Conservation (phyloP, 2,797 vertebrate genomes). For the Pelobates cultripes region DNA sequence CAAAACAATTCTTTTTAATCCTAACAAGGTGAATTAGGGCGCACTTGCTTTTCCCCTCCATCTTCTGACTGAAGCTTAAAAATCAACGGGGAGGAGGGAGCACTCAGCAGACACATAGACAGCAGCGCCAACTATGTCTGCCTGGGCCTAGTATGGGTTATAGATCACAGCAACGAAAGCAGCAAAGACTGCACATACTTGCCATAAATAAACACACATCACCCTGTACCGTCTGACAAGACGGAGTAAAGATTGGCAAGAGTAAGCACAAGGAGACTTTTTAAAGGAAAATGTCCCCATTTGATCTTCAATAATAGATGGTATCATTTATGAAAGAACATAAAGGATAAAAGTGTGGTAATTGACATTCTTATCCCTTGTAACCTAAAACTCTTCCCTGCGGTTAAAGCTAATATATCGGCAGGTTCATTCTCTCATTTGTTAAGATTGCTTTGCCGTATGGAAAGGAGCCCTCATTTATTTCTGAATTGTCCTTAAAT, state of each 20-base stretch:
- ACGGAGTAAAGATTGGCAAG: background rate
- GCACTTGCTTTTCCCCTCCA: no score
- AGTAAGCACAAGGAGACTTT: background rate
- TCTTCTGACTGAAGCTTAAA: no score
- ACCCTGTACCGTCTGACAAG: background rate
- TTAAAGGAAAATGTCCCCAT: constrained; percentile 36
- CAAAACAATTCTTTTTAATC: no score
- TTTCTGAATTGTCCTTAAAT: constrained; percentile 62
- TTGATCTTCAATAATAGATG: constrained; percentile 26
- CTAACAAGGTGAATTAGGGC: no score
- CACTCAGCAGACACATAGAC: no score
- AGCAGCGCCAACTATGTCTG: no score
- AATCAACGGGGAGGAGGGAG: no score
- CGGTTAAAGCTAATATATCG: constrained; percentile 62
- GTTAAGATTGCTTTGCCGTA: constrained; percentile 61
- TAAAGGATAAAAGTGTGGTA: background rate
- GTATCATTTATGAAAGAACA: constrained; percentile 15
- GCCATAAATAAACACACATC: background rate
- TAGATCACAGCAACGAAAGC: no score
- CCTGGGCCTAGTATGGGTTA: no score
- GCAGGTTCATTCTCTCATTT: constrained; percentile 62
- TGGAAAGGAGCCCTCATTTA: constrained; percentile 53
- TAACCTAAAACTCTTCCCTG: constrained; percentile 58
- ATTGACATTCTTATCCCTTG: constrained; percentile 35
- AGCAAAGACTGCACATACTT: no score